phyloP scores from a whole-genome alignment of 2,888 invertebrate species.

The Parnassius mnemosyne region DNA sequence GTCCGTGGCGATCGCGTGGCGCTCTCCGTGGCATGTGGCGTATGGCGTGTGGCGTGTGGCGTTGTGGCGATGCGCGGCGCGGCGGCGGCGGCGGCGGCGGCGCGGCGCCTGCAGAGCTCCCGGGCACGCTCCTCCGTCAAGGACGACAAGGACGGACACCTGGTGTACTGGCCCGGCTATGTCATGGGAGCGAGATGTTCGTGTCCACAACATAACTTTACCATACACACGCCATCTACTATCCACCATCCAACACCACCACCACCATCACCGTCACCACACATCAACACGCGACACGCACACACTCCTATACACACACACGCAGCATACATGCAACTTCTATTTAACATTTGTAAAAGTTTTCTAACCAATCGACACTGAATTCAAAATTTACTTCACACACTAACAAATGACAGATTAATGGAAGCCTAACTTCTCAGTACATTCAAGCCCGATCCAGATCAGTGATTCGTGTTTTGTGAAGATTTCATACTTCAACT shows the following conservation, averaged over 20 bases:
- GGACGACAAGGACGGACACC: slow-evolving; percentile 99
- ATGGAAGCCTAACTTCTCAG: slow-evolving; percentile 29
- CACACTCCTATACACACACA: slow-evolving; percentile 22
- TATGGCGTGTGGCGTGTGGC: slow-evolving; percentile 37
- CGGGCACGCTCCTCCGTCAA: slow-evolving; percentile 94
- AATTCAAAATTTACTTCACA: slow-evolving; percentile 26
- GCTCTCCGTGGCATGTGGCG: slow-evolving; percentile 68
- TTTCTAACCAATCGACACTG: slow-evolving; percentile 21
- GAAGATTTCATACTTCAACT: slow-evolving; percentile 41
- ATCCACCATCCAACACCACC: slow-evolving; percentile 27
- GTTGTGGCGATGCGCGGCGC: slow-evolving; percentile 38
- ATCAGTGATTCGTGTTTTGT: slow-evolving; percentile 48
- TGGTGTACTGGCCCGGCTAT: slow-evolving; percentile 99
- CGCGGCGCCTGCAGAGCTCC: slow-evolving; percentile 84
- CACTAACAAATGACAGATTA: slow-evolving; percentile 30
- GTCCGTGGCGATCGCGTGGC: slow-evolving; percentile 79
- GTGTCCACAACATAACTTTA: slow-evolving; percentile 86
- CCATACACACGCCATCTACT: not conserved
- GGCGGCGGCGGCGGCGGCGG: slow-evolving; percentile 32
- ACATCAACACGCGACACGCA: no score
- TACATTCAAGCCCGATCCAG: slow-evolving; percentile 43
- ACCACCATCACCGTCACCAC: slow-evolving; percentile 25
- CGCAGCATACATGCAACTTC: slow-evolving; percentile 31
- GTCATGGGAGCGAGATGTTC: slow-evolving; percentile 99
- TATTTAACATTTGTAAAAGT: slow-evolving; percentile 32